phyloP scores from a whole-genome alignment of 2,888 invertebrate genomes.

The Sialis lutaria region DNA sequence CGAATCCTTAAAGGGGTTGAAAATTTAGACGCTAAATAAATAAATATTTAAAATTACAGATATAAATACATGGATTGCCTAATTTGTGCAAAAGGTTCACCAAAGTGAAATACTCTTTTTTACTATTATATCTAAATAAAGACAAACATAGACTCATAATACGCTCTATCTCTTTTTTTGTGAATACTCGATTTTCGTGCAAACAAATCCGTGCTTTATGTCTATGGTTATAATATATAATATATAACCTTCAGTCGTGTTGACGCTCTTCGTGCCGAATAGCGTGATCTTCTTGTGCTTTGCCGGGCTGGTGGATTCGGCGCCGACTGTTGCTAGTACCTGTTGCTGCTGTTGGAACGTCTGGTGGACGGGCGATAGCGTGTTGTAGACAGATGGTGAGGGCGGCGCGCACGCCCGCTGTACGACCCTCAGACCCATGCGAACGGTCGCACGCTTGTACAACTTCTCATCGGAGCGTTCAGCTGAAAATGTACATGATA shows the following conservation, averaged over 20 bases:
- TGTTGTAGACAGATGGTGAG: constrained; percentile 22
- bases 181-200: too few species aligned
- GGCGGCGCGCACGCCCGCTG: constrained; percentile 37
- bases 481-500: constrained; percentile 34
- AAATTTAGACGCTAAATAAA: too few species aligned
- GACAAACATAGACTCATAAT: too few species aligned
- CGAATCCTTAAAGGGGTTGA: too few species aligned
- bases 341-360: constrained; percentile 4
- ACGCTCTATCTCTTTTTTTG: too few species aligned
- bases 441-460: constrained; percentile 59
- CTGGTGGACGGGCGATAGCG: constrained; percentile 12
- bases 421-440: constrained; percentile 73
- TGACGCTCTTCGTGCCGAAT: constrained; percentile 19
- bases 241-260: constrained; percentile 4
- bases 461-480: constrained; percentile 69
- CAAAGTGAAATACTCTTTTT: too few species aligned
- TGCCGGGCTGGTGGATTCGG: constrained; percentile 3
- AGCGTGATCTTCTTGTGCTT: constrained; percentile 17
- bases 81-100: too few species aligned
- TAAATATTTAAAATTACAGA: too few species aligned
- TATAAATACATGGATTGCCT: too few species aligned
- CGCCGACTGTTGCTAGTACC: background rate
- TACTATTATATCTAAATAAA: too few species aligned
- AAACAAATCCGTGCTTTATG: background rate
- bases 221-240: constrained; percentile 10